These are phyloP conservation scores for Aplysia californica DNA, from an alignment of 1,140 invertebrate species.

Conservation along the genomic window DNA sequence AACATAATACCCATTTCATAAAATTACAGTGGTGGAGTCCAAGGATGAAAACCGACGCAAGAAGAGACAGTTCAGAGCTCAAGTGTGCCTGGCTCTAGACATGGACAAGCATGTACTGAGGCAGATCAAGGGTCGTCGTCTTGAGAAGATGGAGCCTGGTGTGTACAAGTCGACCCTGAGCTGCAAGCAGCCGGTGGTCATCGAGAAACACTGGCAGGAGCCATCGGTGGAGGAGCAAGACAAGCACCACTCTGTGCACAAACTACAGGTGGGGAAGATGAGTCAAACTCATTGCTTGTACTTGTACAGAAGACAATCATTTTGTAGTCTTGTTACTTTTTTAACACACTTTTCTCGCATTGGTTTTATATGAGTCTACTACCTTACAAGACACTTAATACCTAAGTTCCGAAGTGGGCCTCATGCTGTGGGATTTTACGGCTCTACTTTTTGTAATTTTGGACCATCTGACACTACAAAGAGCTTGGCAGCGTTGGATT, in stretches of 20 bases:
- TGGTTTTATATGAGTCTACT: too few species aligned
- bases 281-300: too few species aligned
- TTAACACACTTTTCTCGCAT: too few species aligned
- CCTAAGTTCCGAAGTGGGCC: too few species aligned
- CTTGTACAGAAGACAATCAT: too few species aligned
- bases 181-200: slow-evolving; percentile 59
- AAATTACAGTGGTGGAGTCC: slow-evolving; percentile 61
- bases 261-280: slow-evolving; percentile 58
- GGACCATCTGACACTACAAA: too few species aligned
- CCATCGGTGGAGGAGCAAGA: slow-evolving; percentile 58
- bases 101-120: slow-evolving; percentile 66
- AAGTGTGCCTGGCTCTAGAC: slow-evolving; percentile 63
- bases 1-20: too few species aligned
- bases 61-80: slow-evolving; percentile 51
- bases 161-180: slow-evolving; percentile 56
- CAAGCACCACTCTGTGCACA: slow-evolving; percentile 63
- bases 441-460: too few species aligned
- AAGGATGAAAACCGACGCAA: slow-evolving; percentile 59
- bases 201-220: slow-evolving; percentile 66
- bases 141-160: slow-evolving; percentile 60
- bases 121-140: slow-evolving; percentile 65
- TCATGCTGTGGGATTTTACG: too few species aligned
- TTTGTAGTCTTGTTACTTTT: too few species aligned
- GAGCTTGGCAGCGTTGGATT: too few species aligned
- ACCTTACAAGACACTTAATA: too few species aligned